These are phyloP conservation scores for Apostichopus parvimensis DNA, from an alignment of 35 echinoderm and acorn worm species.

Conservation along the genomic window DNA sequence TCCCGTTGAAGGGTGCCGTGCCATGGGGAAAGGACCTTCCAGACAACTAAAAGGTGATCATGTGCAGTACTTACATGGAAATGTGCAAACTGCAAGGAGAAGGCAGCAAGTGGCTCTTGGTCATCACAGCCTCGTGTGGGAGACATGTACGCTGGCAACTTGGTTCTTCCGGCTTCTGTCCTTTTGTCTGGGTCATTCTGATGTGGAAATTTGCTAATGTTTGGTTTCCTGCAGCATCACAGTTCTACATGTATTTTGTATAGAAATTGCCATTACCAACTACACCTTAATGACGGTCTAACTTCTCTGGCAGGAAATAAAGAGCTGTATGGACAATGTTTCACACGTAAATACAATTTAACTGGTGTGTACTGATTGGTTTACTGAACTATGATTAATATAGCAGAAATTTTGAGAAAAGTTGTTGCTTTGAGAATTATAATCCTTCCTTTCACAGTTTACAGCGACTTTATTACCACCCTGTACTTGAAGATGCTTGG, in stretches of 20 bases:
- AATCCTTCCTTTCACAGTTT: not conserved
- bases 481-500: not conserved
- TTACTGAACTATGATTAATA: not conserved
- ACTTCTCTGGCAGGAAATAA: not conserved
- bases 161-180: not conserved
- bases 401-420: no score
- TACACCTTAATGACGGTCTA: no score
- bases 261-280: no score
- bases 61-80: slow-evolving; percentile 5
- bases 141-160: not conserved
- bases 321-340: not conserved
- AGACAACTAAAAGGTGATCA: not conserved
- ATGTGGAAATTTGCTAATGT: not conserved
- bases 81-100: not conserved
- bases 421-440: no score
- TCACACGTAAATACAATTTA: no score
- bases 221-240: not conserved
- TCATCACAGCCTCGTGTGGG: not conserved
- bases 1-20: not conserved
- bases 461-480: not conserved
- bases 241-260: no score
- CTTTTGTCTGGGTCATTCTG: not conserved
- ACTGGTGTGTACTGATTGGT: not conserved
- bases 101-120: not conserved
- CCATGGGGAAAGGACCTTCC: not conserved